phyloP scores from a whole-genome alignment of 2,113 vertebrate species.

The Platichthys stellatus region DNA sequence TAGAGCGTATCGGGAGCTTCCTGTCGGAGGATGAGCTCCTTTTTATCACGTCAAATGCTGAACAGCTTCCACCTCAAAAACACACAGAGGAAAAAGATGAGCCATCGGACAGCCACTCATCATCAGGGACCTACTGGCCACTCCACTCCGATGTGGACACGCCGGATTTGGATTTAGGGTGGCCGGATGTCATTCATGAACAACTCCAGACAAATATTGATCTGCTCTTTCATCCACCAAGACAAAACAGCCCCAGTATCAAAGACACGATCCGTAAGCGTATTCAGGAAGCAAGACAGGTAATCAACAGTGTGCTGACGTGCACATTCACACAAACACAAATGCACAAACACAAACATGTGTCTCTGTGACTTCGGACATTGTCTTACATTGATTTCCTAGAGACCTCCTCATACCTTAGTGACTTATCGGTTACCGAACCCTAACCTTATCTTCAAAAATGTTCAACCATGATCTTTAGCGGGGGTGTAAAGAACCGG shows the following conservation, averaged over 20 bases:
- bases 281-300: constrained; percentile 94
- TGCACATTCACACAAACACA: neutral
- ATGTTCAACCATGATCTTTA: too few species aligned
- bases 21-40: constrained; percentile 90
- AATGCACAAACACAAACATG: too few species aligned
- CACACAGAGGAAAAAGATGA: constrained; percentile 75
- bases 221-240: constrained; percentile 92
- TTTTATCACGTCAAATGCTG: constrained; percentile 87
- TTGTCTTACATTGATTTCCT: neutral
- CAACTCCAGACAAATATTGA: constrained; percentile 88
- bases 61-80: constrained; percentile 73
- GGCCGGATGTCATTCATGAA: constrained; percentile 88
- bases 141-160: constrained; percentile 90
- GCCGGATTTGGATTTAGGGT: constrained; percentile 95
- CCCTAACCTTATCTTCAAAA: neutral
- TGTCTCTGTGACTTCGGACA: neutral
- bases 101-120: constrained; percentile 83
- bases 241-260: constrained; percentile 90
- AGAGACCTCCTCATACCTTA: too few species aligned
- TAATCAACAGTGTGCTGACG: constrained; percentile 72
- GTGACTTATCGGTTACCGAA: too few species aligned
- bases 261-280: constrained; percentile 94
- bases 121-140: constrained; percentile 97
- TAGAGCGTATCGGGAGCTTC: constrained; percentile 87
- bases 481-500: too few species aligned